Evolutionary conservation across 1,140 invertebrate species (phyloP), one percentile per base, ranked within the genome.

Genomic region (Lithobius niger): DNA sequence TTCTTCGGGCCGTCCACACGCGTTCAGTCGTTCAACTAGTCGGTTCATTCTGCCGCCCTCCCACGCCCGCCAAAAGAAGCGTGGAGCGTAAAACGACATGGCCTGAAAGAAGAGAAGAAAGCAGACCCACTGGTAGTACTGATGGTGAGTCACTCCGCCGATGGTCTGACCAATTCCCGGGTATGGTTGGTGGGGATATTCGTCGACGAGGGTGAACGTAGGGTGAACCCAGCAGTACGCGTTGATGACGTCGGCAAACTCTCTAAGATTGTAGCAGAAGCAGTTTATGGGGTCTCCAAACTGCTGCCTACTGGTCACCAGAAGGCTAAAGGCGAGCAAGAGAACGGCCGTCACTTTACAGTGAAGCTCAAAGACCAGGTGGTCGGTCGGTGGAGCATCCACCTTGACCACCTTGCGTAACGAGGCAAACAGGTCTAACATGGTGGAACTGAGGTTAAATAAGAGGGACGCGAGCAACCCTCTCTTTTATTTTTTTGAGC

Each of bases 61-160:
- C 76, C 82, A 86, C 24, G 79, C 74, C 62, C 87, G 82, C 93
- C 93, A 97, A 3, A 97, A 67, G 71, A 89, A 90, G 70, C 94
- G 91, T 2, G 94, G 93, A 24, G 89, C 79, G 70, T 97, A 97
- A 71, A 95, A 97, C 62, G 93, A 77, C 60, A 94, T 76, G 1
- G 89, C 93, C 82, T 92, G 77, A 67, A 95, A 88, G 69, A 95
- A 90, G 50, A 94, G 76, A 2, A 90, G 85, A 71, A 96, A 91
- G 68, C 90, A 93, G 36, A 96, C 90, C 93, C 93, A 96, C 59
- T 78, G 93, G 69, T 97, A 97, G 71, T 97, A 98, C 18, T 92
- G 56, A 49, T 57, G 56, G 16, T 59, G 60, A 13, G 45, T 19
- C 16, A 51, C 27, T 25, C 48, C 43, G 13, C 59, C 50, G 13